Base-by-base conservation (phyloP, 2,888 invertebrate genomes). In the Agelastica alni region DNA sequence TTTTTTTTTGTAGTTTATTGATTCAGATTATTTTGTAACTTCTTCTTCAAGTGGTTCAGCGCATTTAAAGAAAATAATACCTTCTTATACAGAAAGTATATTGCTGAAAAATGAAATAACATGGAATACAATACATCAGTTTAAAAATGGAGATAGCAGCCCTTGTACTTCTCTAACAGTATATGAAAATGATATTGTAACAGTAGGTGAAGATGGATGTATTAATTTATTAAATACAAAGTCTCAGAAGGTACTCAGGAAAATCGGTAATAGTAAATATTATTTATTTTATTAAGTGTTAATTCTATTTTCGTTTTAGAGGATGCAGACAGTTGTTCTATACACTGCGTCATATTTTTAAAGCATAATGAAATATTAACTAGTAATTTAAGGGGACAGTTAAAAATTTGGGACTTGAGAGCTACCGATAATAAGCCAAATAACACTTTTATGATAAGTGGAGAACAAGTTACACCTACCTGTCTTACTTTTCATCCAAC, bases 391-490 rank as follows among this genome's bases (percentile, higher is more conserved):
- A 79, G 91, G 70, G 95, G 95, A 0, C 89, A 93, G 67, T 87
- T 96, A 81, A 93, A 94, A 74, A 85, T 93, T 53, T 94, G 92
- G 86, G 96, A 96, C 73, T 77, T 93, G 5, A 80, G 93, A 58
- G 81, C 82, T 20, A 75, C 80, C 7, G 17, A 16, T 17, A 77
- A 79, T 2, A 82, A 83, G 58, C 87, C 91, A 2, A 78, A 82
- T 0, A 83, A 83, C 32, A 85, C 86, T 30, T 90, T 93, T 69
- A 83, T 89, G 68, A 79, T 91, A 51, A 88, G 87, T 20, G 88
- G 88, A 1, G 88, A 89, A 60, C 85, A 84, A 77, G 81, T 84
- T 57, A 87, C 85, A 43, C 88, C 89, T 0, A 89, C 87, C 1
- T 87, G 89, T 70, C 80, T 95, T 39, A 82, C 87, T 12, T 85